phyloP scores from a whole-genome alignment of 2,113 vertebrate species.

The Triplophysa dalaica region DNA sequence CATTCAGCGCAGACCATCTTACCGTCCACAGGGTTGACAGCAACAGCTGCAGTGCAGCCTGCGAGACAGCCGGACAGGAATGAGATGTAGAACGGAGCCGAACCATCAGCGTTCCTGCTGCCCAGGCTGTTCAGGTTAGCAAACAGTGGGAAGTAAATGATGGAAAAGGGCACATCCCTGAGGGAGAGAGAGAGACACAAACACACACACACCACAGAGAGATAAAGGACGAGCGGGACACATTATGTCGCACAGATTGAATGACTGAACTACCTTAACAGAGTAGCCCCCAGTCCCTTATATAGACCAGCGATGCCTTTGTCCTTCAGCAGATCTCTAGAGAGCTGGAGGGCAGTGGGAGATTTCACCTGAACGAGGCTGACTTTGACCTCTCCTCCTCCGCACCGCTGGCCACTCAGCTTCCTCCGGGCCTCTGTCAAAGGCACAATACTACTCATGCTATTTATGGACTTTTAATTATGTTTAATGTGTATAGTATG shows the following conservation, averaged over 20 bases:
- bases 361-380: slow-evolving; percentile 67
- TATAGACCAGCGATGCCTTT: slow-evolving; percentile 91
- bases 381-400: slow-evolving; percentile 49
- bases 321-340: slow-evolving; percentile 82
- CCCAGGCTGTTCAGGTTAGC: slow-evolving; percentile 93
- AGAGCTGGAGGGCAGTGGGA: slow-evolving; percentile 87
- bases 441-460: background rate
- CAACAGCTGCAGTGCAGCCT: slow-evolving; percentile 86
- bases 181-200: background rate
- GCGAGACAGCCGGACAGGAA: slow-evolving; percentile 89
- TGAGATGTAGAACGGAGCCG: slow-evolving; percentile 90
- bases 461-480: background rate
- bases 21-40: slow-evolving; percentile 95
- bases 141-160: slow-evolving; percentile 94
- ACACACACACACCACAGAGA: background rate
- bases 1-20: slow-evolving; percentile 56
- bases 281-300: slow-evolving; percentile 93
- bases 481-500: background rate
- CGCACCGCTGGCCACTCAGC: slow-evolving; percentile 82
- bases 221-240: background rate
- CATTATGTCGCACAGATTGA: background rate
- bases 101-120: slow-evolving; percentile 70
- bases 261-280: slow-evolving; percentile 81
- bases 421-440: slow-evolving; percentile 87
- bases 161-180: slow-evolving; percentile 94